Base-by-base conservation (phyloP, 2,797 vertebrate genomes). In the Pseudopleuronectes americanus region DNA sequence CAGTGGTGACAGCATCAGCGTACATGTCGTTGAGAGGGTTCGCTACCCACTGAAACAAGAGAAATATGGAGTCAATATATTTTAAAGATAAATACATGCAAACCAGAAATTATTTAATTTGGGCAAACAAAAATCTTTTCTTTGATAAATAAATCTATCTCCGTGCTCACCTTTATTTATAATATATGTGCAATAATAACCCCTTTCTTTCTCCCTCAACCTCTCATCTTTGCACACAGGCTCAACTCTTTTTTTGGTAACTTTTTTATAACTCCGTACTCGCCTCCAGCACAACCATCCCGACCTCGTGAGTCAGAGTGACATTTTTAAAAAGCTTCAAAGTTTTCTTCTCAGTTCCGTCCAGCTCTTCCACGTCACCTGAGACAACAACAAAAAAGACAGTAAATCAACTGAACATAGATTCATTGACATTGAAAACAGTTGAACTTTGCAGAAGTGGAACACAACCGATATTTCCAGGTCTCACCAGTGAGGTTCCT, bases 1-100 rank as follows among this genome's bases (percentile, higher is more conserved):
- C 95, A 0, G 96, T 97, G 57, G 95, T 96, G 75, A 97, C 95
- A 0, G 96, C 96, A 51, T 97, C 97, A 4, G 97, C 96, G 33
- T 97, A 97, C 96, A 96, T 97, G 77, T 98, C 97, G 45, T 97
- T 97, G 68, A 97, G 94, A 82, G 96, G 96, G 87, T 98, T 97
- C 10, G 96, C 96, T 47, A 96, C 90, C 96, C 96, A 98, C 97
- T 98, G 82, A 31, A 64, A 77, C 23, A 54, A 6, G 49, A 54
- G 21, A 49, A 22, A 3, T 0, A 14, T 9, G 41, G 19, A 4
- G 3, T 45, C 12, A 38, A n/a, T n/a, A n/a, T 33, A 33, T 9
- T 10, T 10, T 33, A 3, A 33, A 33, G 8, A 33, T 33, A 9
- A 3, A 3, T 33, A 3, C 31, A 33, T 33, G 31, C 9, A 33